Base-by-base conservation (phyloP, 2,113 vertebrate genomes). In the Myrmecophaga tridactyla region DNA sequence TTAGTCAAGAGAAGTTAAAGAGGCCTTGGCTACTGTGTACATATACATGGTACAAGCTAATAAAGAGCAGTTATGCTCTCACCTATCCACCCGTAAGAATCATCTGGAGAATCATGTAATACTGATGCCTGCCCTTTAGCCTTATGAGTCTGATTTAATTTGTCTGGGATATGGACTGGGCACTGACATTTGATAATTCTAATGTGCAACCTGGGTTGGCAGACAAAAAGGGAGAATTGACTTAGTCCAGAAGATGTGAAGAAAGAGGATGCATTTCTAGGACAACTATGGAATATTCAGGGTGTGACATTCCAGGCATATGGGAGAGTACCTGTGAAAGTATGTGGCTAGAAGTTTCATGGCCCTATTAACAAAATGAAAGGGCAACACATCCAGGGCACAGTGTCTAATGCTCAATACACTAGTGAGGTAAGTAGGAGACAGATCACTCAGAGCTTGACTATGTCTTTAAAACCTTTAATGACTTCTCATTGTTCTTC, bases 311-410 rank as follows among this genome's bases (percentile, higher is more conserved):
- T 13, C 21, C n/a, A 58, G 46, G 6, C 2, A 3, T 20, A n/a
- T 31, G 11, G 9, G 69, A 39, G 23, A 62, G 12, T 10, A 8
- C 15, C 1, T 2, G 14, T 14, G 31, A 6, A 36, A 39, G 20
- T 7, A n/a, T n/a, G 3, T 7, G 13, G 27, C 39, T 39, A 62
- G n/a, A 51, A n/a, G 39, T n/a, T 17, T 11, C 4, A 29, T 20
- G 27, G 11, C 0, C 2, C 17, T 46, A 1, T 39, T 43, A 41
- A 51, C 7, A 21, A 4, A 13, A 13, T 6, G 17, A 18, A 70
- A 89, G 7, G 2, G 65, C 8, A 41, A 23, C 23, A 1, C 20
- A 10, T 6, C n/a, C n/a, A 17, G 69, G 84, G 10, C 1, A 48
- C 8, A 41, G 29, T 23, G 13, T 6, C 12, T 20, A 9, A 3